Percentiles rank a stretch among this genome's conserved stretches.
Conservation (phyloP, 2,888 invertebrate genomes). For the Xiphydria camelus region DNA sequence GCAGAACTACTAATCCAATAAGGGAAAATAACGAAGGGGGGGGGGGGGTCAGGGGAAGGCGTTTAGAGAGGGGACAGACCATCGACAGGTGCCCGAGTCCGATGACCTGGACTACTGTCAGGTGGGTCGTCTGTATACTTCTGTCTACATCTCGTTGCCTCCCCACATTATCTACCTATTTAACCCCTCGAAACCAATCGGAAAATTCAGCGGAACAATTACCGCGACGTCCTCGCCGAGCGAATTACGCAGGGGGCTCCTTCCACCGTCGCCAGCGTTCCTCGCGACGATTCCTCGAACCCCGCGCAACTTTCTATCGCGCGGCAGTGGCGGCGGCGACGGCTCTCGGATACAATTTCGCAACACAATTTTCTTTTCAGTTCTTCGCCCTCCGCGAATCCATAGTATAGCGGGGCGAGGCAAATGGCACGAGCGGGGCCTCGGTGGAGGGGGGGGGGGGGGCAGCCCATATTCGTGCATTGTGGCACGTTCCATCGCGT, state of each 20-base stretch:
- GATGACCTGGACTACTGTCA: no score
- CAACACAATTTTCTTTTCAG: slow-evolving; percentile 49
- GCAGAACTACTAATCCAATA: no score
- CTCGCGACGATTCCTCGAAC: not conserved
- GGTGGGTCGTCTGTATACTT: no score
- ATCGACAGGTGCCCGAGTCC: no score
- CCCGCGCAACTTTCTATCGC: not conserved
- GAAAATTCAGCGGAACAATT: no score
- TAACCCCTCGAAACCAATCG: no score
- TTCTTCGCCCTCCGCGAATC: slow-evolving; percentile 22
- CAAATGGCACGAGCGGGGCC: slow-evolving; percentile 10
- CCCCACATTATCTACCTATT: no score
- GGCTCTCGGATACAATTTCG: slow-evolving; percentile 46
- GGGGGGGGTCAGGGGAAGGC: no score
- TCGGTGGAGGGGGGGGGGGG: slow-evolving; percentile 24
- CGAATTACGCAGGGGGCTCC: no score
- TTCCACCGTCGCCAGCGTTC: slow-evolving; percentile 13
- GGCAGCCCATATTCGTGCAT: slow-evolving; percentile 55
- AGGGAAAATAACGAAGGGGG: no score
- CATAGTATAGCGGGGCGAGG: slow-evolving; percentile 16
- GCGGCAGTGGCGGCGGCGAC: slow-evolving; percentile 5
- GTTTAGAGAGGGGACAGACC: no score
- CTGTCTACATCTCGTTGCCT: slow-evolving; percentile 13
- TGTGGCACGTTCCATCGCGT: slow-evolving; percentile 59
- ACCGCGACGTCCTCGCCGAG: no score